Conservation (phyloP, 2,113 vertebrate species). For the Camelus bactrianus region DNA sequence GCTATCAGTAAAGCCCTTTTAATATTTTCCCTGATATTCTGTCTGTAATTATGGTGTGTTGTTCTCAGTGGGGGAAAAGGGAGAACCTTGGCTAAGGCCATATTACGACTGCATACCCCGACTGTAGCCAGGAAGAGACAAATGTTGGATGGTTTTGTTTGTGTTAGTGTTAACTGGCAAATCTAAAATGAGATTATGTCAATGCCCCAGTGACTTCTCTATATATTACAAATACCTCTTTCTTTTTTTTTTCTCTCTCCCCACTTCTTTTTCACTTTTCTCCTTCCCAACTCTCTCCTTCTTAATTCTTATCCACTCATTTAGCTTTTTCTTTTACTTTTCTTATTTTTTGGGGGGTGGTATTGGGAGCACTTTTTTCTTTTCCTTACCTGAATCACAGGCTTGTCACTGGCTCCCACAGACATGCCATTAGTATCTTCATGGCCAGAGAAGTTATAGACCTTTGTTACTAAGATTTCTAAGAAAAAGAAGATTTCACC, state of each 20-base stretch:
- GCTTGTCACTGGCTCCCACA: neutral
- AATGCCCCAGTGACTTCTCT: neutral
- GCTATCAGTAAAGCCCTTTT: neutral
- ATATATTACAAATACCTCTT: neutral
- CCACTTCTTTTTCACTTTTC: neutral
- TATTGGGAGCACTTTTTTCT: neutral
- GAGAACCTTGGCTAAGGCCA: neutral
- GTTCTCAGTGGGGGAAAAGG: neutral
- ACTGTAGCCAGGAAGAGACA: constrained; percentile 8
- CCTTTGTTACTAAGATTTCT: neutral
- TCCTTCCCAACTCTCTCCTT: neutral
- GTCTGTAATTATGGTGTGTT: neutral
- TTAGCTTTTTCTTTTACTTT: neutral
- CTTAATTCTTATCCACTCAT: neutral
- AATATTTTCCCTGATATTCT: neutral
- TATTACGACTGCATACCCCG: neutral
- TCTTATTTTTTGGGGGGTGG: neutral
- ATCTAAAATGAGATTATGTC: neutral
- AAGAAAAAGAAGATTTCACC: neutral
- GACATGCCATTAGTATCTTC: constrained; percentile 24
- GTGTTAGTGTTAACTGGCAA: neutral
- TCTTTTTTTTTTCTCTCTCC: neutral
- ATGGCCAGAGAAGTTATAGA: constrained; percentile 4
- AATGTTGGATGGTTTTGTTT: neutral
- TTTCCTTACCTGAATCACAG: neutral